Evolutionary conservation across 1,140 invertebrate species (phyloP), one percentile per base, ranked within the genome.

Genomic region (Brachionus koreanus): DNA sequence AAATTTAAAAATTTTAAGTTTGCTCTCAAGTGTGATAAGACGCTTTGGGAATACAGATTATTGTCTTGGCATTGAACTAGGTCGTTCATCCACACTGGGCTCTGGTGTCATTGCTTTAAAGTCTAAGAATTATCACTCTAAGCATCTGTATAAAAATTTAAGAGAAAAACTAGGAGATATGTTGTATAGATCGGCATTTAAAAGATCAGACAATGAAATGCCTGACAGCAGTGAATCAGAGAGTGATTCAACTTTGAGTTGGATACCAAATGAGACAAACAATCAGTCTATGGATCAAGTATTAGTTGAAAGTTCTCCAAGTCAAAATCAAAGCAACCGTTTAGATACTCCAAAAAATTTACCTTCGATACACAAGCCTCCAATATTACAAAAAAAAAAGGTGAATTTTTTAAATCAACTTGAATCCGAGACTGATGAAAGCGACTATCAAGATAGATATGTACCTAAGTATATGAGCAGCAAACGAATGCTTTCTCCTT

Each of bases 371-470:
- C 1, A 43, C 0, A 25, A 46, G 25, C 5, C 19, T 16, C 9
- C 9, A 46, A 12, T 13, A 10, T 25, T 25, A 10, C 3, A n/a
- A n/a, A 46, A 46, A 16, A 74, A 46, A 74, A 46, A 5, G 7
- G 42, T 35, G 5, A 72, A 72, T 39, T 23, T 39, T 23, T 5
- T 39, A 6, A 72, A 19, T 72, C n/a, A 72, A 33, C 16, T 42
- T 16, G 67, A 72, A 16, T 46, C 39, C 1, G 69, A 74, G 25
- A 74, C 69, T 35, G 69, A 74, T 25, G 69, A 74, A 49, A 74
- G 69, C 29, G 39, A 46, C 25, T 74, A 74, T 29, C 69, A 49
- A 46, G 69, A 74, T 74, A 74, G 46, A 74, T 74, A 74, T 74
- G 23, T 74, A 19, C 69, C 69, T 25, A 42, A 74, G n/a, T 74